Percentiles rank a stretch among this genome's conserved stretches.
These are phyloP conservation scores for Ashinkailepas kermadecensis DNA, from an alignment of 2,888 invertebrate species.

Conservation along the genomic window DNA sequence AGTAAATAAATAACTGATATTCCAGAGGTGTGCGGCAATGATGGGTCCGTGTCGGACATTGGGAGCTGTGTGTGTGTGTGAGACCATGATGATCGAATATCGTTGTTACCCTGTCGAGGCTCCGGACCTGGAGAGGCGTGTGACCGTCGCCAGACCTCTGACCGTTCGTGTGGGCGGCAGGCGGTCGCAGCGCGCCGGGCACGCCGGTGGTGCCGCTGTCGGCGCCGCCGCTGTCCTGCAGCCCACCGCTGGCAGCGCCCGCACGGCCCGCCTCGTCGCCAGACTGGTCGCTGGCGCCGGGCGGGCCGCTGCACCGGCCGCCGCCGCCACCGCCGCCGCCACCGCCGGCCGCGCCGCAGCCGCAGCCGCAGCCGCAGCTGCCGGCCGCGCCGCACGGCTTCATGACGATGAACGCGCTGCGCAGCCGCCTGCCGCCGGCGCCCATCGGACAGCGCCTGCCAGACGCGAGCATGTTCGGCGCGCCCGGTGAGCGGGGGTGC, in stretches of 20 bases:
- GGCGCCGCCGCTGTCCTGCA: conserved; percentile 6
- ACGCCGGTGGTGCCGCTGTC: neutral
- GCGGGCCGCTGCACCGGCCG: conserved; percentile 29
- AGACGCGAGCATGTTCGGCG: neutral
- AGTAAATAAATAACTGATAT: too few species aligned
- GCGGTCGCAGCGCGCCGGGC: conserved; percentile 36
- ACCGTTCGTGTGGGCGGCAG: conserved; percentile 25
- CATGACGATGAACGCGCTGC: conserved; percentile 1
- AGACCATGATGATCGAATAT: too few species aligned
- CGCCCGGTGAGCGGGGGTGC: neutral
- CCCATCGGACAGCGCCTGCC: conserved; percentile 16
- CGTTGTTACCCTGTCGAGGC: too few species aligned
- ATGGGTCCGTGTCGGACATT: too few species aligned
- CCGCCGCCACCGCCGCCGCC: conserved; percentile 27
- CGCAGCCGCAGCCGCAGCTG: conserved; percentile 29
- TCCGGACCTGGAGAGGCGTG: too few species aligned
- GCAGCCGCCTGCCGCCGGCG: conserved; percentile 18
- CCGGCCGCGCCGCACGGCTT: conserved; percentile 28
- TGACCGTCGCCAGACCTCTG: too few species aligned
- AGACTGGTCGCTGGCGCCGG: conserved; percentile 32
- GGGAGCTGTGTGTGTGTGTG: too few species aligned
- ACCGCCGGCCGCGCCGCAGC: conserved; percentile 28
- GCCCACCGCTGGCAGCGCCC: neutral
- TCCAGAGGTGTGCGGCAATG: too few species aligned
- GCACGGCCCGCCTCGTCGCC: conserved; percentile 24